Conservation (phyloP, 2,113 vertebrate genomes). For the Charina bottae region DNA sequence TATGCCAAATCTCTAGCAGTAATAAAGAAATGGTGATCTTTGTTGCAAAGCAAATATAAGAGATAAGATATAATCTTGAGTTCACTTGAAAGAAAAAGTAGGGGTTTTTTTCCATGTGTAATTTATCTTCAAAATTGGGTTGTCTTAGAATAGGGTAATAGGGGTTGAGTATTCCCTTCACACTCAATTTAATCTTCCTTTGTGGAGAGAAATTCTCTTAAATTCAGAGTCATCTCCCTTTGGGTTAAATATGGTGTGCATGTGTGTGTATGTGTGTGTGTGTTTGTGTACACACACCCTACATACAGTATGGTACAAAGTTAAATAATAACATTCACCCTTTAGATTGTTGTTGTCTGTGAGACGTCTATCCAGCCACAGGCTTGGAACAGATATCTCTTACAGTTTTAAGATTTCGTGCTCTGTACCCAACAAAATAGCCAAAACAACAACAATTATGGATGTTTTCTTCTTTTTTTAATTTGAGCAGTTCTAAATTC, state of each 20-base stretch:
- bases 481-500: too few species aligned
- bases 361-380: conserved; percentile 45
- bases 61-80: not conserved
- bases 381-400: conserved; percentile 57
- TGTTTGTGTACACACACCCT: too few species aligned
- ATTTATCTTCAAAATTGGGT: too few species aligned
- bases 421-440: conserved; percentile 45
- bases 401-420: conserved; percentile 62
- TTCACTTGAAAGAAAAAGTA: not conserved
- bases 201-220: too few species aligned
- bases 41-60: not conserved
- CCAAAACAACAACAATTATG: not conserved
- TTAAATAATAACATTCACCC: conserved; percentile 35
- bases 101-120: not conserved
- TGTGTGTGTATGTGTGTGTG: too few species aligned
- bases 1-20: conserved; percentile 4
- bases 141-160: too few species aligned
- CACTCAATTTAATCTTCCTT: too few species aligned
- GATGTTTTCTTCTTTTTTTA: not conserved
- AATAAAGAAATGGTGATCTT: not conserved
- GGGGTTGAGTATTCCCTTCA: too few species aligned
- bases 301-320: too few species aligned
- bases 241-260: too few species aligned
- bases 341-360: conserved; percentile 55
- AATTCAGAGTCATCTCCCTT: too few species aligned